Conservation (phyloP, 2,797 vertebrate species). For the Coendou prehensilis region DNA sequence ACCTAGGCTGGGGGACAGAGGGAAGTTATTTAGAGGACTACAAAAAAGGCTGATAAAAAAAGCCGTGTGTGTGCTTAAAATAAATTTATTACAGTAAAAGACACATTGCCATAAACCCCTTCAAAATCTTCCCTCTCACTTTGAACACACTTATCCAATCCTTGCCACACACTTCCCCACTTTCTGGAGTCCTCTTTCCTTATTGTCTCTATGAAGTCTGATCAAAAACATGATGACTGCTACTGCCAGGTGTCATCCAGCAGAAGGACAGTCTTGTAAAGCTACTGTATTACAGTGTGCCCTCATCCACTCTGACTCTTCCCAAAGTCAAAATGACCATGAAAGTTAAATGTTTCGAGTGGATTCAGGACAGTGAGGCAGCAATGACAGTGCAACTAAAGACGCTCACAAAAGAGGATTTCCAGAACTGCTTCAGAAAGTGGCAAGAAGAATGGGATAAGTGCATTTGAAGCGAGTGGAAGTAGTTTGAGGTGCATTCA, state of each 20-base stretch:
- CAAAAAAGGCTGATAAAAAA: background rate
- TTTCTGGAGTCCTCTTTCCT: background rate
- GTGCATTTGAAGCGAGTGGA: background rate
- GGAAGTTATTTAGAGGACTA: background rate
- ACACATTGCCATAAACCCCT: background rate
- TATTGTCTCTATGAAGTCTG: background rate
- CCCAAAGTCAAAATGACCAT: background rate
- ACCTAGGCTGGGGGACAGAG: accelerated
- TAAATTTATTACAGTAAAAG: background rate
- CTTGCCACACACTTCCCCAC: background rate
- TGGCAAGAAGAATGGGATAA: background rate
- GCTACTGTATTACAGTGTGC: background rate
- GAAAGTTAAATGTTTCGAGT: background rate
- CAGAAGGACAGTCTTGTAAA: background rate
- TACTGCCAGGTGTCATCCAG: background rate
- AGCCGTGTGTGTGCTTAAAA: background rate
- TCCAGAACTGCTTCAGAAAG: background rate
- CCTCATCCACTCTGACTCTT: background rate
- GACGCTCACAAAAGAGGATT: background rate
- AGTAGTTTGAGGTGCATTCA: background rate
- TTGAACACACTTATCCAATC: background rate
- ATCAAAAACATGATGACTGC: background rate
- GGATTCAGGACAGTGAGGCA: background rate
- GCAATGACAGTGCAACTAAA: background rate
- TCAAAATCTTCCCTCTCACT: background rate